Evolutionary conservation across 2,888 invertebrate species (phyloP), one percentile per base, ranked within the genome.

Genomic region (Athalia circularis): DNA sequence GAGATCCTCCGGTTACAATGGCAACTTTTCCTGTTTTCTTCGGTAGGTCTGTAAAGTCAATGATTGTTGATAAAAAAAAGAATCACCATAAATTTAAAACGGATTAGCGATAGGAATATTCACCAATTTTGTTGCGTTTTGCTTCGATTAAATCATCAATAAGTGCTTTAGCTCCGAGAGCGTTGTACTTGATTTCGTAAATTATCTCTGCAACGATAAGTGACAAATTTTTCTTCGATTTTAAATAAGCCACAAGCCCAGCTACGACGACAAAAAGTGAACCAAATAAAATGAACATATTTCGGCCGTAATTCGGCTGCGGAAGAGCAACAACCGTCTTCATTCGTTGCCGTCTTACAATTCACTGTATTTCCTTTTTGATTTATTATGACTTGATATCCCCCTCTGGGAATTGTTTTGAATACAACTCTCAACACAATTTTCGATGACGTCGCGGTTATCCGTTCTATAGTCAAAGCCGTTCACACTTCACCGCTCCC

Each of bases 1-100:
- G 92, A 78, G 96, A 95, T 3, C 97, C 97, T 65, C 97, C 97
- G 8, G 97, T 97, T 80, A 97, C 93, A 76, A 97, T 93, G 80
- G 95, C 97, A 78, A 95, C 91, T 91, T 94, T 93, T 77, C 93
- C 94, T 59, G 92, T 92, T 86, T 94, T 93, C 77, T 92, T 92
- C 83, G 93, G 92, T 84, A 95, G 91, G 86, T 92, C 95, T 94
- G 83, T 75, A 90, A 92, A 84, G 54, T n/a, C 70, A 74, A n/a
- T 29, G 29, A 29, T 29, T 29, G 29, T 29, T 48, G 29, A 11
- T n/a, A 15, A 45, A 59, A 13, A 74, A 47, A 59, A 47, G n/a
- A 50, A 15, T 48, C 13, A 43, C 5, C 8, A 54, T 4, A 81
- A 74, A 57, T 64, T 57, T 43, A 61, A 61, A 6, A 72, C 54